Evolutionary conservation across 2,113 vertebrate genomes (phyloP).

Genomic region (Sinocyclocheilus grahami): DNA sequence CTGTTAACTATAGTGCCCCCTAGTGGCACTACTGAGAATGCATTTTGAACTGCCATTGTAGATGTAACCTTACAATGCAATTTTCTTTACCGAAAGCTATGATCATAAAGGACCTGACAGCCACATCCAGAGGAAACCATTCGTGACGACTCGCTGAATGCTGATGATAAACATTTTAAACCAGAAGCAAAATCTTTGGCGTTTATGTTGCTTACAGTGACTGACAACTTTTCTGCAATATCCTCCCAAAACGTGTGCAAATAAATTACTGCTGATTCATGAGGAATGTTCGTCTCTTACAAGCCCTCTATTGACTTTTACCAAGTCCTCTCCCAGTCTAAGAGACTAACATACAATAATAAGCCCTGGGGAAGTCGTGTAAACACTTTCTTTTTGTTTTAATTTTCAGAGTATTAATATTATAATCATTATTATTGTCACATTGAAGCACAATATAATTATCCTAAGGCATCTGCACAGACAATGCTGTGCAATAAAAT

Average conservation of each 20-base stretch:
- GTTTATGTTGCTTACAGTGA: conserved; percentile 31
- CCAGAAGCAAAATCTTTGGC: conserved; percentile 34
- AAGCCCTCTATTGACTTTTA: conserved; percentile 10
- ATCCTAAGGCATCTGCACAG: conserved; percentile 63
- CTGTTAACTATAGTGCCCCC: not conserved
- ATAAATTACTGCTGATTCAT: not conserved
- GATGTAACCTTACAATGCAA: not conserved
- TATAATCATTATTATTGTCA: conserved; percentile 30
- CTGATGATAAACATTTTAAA: too few relatives aligned
- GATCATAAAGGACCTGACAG: not conserved
- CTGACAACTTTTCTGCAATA: conserved; percentile 1
- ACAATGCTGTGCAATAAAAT: conserved; percentile 57
- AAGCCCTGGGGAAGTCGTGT: conserved; percentile 41
- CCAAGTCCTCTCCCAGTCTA: not conserved
- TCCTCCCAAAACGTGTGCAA: conserved; percentile 28
- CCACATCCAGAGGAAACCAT: not conserved
- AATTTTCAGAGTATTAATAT: conserved; percentile 14
- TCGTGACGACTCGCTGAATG: not conserved
- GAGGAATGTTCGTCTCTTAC: not conserved
- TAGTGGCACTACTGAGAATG: not conserved
- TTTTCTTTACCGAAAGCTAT: not conserved
- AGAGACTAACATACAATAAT: conserved; percentile 4
- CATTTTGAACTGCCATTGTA: not conserved
- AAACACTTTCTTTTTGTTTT: conserved; percentile 41
- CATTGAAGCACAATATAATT: conserved; percentile 51